Base-by-base conservation (phyloP, 2,113 vertebrate species). In the Notechis scutatus region DNA sequence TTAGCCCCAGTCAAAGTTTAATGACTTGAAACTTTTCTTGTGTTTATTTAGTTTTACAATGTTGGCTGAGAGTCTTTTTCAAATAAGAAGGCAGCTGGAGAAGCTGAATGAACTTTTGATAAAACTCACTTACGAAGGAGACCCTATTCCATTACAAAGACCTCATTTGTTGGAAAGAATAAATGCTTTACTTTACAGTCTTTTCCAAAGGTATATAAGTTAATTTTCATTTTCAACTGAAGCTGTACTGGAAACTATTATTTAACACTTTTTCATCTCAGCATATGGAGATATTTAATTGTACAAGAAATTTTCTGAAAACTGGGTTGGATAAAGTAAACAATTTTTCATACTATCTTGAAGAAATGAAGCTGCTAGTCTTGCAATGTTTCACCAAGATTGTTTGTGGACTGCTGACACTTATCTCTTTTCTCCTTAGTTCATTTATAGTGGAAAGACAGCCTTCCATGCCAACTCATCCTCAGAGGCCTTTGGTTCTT, bases 401-500 rank as follows among this genome's bases (percentile, higher is more conserved):
- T 9, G 18, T 86, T 93, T 94, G 24, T 55, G 92, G 87, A 87
- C 88, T 59, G 26, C 91, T 69, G 57, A 87, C 90, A 39, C 94
- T 95, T 93, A 47, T 91, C 96, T 95, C 56, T 93, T 95, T 96
- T 95, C 88, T 86, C 94, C 90, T 89, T 97, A 99, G 99, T 94
- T 99, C 99, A 0, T 99, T 99, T 54, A 98, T 99, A 96, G 99
- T 99, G 93, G 99, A 99, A 97, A 98, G 98, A 96, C 99, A 99
- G 97, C 99, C 99, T 0, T 99, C 99, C 93, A 99, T 99, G 99
- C 98, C 99, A 85, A 99, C 99, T 26, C 99, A 99, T 93, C 99
- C 98, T 54, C 99, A 99, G 97, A 99, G 98, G 93, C 98, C 99
- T 7, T 98, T 99, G 96, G 98, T 99, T 94, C 98, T 99, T 90